Conservation (phyloP, 2,888 invertebrate genomes). For the Rhyacophila evoluta region DNA sequence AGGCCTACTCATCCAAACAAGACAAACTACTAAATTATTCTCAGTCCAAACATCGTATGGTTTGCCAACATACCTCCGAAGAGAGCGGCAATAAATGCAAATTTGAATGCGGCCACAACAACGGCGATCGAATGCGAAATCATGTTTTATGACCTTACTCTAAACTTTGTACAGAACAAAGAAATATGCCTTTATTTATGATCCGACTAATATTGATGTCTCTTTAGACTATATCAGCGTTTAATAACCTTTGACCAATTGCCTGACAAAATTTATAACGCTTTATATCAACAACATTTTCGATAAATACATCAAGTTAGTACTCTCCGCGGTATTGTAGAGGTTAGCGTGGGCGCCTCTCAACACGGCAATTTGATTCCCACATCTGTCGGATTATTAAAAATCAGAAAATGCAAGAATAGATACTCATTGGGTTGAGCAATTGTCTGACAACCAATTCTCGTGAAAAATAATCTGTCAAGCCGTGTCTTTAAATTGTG, state of each 20-base stretch:
- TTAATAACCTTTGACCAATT: neutral
- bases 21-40: slow-evolving; percentile 53
- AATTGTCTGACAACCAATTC: too few species aligned
- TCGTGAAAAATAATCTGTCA: too few species aligned
- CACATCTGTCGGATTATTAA: too few species aligned
- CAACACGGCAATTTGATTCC: too few species aligned
- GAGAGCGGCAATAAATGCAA: slow-evolving; percentile 29
- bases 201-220: slow-evolving; percentile 51
- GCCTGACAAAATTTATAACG: too few species aligned
- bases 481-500: too few species aligned
- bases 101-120: slow-evolving; percentile 45
- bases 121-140: slow-evolving; percentile 37
- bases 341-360: too few species aligned
- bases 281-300: too few species aligned
- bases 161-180: slow-evolving; percentile 42
- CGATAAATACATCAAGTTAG: too few species aligned
- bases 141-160: slow-evolving; percentile 52
- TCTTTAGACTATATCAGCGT: slow-evolving; percentile 29
- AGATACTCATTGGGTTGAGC: too few species aligned
- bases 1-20: slow-evolving; percentile 45
- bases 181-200: slow-evolving; percentile 39
- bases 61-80: neutral
- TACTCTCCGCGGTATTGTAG: too few species aligned
- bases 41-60: slow-evolving; percentile 32
- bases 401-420: too few species aligned